These are phyloP conservation scores for Spialia ferax DNA, from an alignment of 2,888 invertebrate species.

Conservation along the genomic window DNA sequence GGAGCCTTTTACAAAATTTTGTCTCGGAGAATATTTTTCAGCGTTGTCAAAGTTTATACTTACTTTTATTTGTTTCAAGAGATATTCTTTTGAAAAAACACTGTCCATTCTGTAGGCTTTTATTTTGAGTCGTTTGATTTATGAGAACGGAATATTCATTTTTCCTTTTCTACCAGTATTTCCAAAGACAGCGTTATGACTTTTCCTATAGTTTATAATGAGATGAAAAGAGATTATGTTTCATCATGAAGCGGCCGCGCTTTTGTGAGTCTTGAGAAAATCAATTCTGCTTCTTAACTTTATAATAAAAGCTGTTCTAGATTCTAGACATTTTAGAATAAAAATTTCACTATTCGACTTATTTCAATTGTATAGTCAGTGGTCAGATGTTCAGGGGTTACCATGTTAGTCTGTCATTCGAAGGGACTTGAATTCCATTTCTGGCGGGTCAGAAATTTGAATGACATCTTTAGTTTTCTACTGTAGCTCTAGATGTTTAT, in stretches of 20 bases:
- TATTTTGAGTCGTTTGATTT: conserved; percentile 27
- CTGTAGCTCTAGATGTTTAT: too few species aligned
- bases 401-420: too few species aligned
- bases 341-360: too few species aligned
- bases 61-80: conserved; percentile 27
- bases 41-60: conserved; percentile 36
- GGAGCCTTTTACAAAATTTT: conserved; percentile 48
- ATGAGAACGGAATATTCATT: conserved; percentile 2
- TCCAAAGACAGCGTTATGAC: neutral
- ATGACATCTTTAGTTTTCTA: too few species aligned
- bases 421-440: too few species aligned
- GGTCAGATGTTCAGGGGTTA: too few species aligned
- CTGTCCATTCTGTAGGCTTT: conserved; percentile 20
- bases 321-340: neutral
- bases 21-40: conserved; percentile 32
- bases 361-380: too few species aligned
- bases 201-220: conserved; percentile 11
- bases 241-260: neutral
- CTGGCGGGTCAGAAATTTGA: too few species aligned
- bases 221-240: conserved; percentile 6
- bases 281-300: neutral
- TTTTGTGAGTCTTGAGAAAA: neutral
- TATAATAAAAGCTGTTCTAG: neutral
- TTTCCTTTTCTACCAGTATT: neutral
- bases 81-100: conserved; percentile 26